Conservation (phyloP, 2,888 invertebrate genomes). For the Colostygia pectinataria region DNA sequence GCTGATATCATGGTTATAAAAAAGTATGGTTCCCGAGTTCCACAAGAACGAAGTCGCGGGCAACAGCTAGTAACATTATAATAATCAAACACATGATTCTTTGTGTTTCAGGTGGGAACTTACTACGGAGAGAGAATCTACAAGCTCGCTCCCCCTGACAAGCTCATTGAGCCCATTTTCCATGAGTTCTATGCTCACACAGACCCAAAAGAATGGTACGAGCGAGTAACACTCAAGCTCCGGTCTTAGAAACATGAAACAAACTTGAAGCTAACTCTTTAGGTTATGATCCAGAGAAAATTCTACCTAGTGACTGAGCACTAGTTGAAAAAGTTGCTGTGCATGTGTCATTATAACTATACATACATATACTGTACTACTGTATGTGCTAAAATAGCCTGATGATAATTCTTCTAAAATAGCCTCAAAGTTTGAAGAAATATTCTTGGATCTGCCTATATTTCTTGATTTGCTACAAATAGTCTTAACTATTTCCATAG, state of each 20-base stretch:
- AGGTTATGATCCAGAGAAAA: too few relatives aligned
- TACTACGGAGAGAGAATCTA: slow-evolving; percentile 93
- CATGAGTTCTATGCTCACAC: slow-evolving; percentile 89
- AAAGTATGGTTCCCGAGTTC: too few relatives aligned
- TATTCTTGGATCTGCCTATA: background rate
- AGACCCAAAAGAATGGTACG: slow-evolving; percentile 72
- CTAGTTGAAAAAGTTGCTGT: background rate
- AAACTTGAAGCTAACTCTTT: background rate
- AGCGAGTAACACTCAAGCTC: slow-evolving; percentile 79
- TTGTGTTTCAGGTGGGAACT: slow-evolving; percentile 86
- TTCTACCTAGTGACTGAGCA: too few relatives aligned
- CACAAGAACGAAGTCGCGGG: too few relatives aligned
- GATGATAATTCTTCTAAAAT: too few relatives aligned
- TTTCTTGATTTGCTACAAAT: background rate
- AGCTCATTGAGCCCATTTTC: slow-evolving; percentile 84
- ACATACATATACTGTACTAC: too few relatives aligned
- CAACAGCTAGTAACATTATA: background rate
- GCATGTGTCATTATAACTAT: background rate
- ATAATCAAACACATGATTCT: background rate
- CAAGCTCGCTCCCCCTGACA: slow-evolving; percentile 85
- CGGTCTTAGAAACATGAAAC: slow-evolving; percentile 67
- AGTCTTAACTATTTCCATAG: background rate
- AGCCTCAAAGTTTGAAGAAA: too few relatives aligned
- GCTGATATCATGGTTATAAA: too few relatives aligned
- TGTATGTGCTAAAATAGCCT: too few relatives aligned